phyloP scores from a whole-genome alignment of 2,113 vertebrate genomes.

The Phrynosoma blainvillii region DNA sequence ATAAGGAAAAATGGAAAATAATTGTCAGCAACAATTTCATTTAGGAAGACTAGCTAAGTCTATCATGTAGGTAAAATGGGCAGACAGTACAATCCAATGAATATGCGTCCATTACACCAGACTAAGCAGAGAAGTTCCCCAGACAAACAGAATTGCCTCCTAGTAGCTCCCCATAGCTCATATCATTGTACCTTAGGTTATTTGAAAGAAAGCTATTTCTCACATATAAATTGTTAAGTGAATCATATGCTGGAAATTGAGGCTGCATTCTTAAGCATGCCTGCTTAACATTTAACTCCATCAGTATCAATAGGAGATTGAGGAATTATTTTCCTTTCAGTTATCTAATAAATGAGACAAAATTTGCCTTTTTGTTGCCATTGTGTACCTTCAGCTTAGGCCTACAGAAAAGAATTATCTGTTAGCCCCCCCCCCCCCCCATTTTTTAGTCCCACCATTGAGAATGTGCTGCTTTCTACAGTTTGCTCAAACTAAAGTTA shows the following conservation, averaged over 20 bases:
- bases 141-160: neutral
- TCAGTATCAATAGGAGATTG: neutral
- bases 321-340: neutral
- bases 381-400: no score
- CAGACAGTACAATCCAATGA: neutral
- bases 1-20: constrained; percentile 16
- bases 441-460: neutral
- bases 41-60: neutral
- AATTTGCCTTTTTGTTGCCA: no score
- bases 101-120: neutral
- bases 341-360: neutral
- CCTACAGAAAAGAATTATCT: neutral
- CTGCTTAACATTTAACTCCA: neutral
- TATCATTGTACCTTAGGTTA: neutral
- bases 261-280: neutral
- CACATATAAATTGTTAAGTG: neutral
- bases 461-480: neutral
- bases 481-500: no score
- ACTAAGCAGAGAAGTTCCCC: neutral
- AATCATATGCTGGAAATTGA: neutral
- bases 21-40: constrained; percentile 29
- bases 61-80: neutral
- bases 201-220: neutral
- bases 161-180: neutral
- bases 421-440: neutral